Evolutionary conservation across 2,113 vertebrate species (phyloP).

Genomic region (Megaceryle maxima): DNA sequence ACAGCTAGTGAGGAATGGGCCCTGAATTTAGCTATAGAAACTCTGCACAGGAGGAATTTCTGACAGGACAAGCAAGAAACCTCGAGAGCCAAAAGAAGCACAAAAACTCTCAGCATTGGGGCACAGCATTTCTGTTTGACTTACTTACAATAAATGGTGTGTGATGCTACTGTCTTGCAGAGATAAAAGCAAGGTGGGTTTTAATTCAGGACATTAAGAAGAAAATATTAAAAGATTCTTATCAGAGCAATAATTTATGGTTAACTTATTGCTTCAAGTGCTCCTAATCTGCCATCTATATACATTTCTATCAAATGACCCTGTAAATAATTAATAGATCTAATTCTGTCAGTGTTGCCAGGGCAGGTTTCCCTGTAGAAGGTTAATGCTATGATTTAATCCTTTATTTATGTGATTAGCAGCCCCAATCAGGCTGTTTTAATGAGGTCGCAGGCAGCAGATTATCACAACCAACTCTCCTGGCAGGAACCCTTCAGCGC

Average conservation of each 20-base stretch:
- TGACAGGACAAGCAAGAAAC: background rate
- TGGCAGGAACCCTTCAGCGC: background rate
- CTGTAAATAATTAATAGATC: slow-evolving; percentile 66
- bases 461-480: background rate
- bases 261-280: slow-evolving; percentile 53
- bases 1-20: background rate
- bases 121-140: background rate
- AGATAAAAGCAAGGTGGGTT: slow-evolving; percentile 16
- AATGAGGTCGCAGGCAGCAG: slow-evolving; percentile 14
- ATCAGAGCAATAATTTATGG: slow-evolving; percentile 28
- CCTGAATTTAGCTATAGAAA: background rate
- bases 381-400: slow-evolving; percentile 66
- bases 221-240: slow-evolving; percentile 24
- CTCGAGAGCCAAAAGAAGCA: background rate
- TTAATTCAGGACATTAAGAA: slow-evolving; percentile 2
- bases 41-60: background rate
- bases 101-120: background rate
- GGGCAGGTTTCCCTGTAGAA: slow-evolving; percentile 60
- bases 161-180: background rate
- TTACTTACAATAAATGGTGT: background rate
- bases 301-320: slow-evolving; percentile 60
- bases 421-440: slow-evolving; percentile 36
- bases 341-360: slow-evolving; percentile 57
- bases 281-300: slow-evolving; percentile 47
- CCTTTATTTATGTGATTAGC: slow-evolving; percentile 62